Evolutionary conservation across 2,113 vertebrate species (phyloP), one percentile per base, ranked within the genome.

Genomic region (Vanacampus margaritifer): DNA sequence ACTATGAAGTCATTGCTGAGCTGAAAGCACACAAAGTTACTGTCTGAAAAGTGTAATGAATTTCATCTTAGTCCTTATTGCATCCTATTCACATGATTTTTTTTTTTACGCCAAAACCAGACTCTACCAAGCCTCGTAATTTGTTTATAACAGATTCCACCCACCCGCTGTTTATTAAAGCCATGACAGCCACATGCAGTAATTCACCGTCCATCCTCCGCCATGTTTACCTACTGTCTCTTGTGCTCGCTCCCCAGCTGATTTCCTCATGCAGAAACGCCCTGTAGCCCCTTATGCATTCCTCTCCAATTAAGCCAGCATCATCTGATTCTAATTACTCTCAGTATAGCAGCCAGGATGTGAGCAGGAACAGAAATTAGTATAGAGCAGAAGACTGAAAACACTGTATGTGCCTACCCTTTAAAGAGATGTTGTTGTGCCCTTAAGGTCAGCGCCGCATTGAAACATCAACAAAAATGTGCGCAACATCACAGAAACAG

Each of bases 221-320:
- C 74, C 67, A 6, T 62, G 54, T 56, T 62, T 74, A 76, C 64
- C 73, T 62, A 37, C 73, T 51, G 72, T 72, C 83, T 79, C 46
- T 17, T 84, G 81, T 66, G 77, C 74, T 72, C 73, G 71, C 78
- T 71, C 62, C 71, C 76, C 80, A 86, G 85, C 80, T 81, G 79
- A 81, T 88, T 86, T 83, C 79, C 83, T 80, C 35, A 70, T 85
- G 89, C 85, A 78, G 80, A 89, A 91, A 87, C 81, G 50, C 77
- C 69, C 75, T 73, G 13, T 76, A 82, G 72, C 82, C 86, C 85
- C 75, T 71, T 88, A 88, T 90, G 81, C 87, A 91, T 90, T 89
- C 86, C 86, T 91, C 50, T 88, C 87, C 91, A 93, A 92, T 92
- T 90, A 92, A 90, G 86, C 78, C 70, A 75, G 41, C 87, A 86